Base-by-base conservation (phyloP, 2,888 invertebrate species). In the Drosophila silvestris region DNA sequence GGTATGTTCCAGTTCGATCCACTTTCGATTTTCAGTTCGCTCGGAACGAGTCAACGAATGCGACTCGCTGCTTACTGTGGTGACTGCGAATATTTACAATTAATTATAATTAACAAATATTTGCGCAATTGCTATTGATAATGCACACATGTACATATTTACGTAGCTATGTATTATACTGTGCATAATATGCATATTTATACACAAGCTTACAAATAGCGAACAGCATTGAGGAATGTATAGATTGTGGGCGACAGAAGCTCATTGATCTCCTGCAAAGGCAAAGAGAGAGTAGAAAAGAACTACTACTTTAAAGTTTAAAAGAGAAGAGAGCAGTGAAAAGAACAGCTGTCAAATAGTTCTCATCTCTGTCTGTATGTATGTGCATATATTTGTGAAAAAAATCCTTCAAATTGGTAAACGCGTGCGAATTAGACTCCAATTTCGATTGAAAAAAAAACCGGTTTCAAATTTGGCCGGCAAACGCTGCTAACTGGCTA, bases 101-200 rank as follows among this genome's bases (percentile, higher is more conserved):
- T 57, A 73, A 73, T 74, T 74, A 74, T 58, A 54, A 64, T 68
- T 66, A 63, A 68, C 69, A 78, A 52, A 68, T 77, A 77, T 68
- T 66, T 68, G 54, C 39, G 28, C 72, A 71, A 62, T 71, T 61
- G 71, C 37, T 37, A 39, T 70, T 47, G 16, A 64, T 60, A 58
- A 50, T 59, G 35, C 16, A 63, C 26, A 64, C 47, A 50, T 30
- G 37, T 7, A 19, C 16, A 26, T 54, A 47, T 12, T 7, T 39
- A 35, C n/a, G 28, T 44, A 63, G 32, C 51, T 9, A 58, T 35
- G 35, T 16, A 33, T 41, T 10, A 14, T 47, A 22, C 4, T 22
- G 14, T 47, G 14, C 22, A 22, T 22, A 14, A 47, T 47, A 22
- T 47, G 47, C 7, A 26, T 47, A 16, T 16, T 47, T 47, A 44